Evolutionary conservation across 2,888 invertebrate species (phyloP).

Genomic region (Metellina segmentata): DNA sequence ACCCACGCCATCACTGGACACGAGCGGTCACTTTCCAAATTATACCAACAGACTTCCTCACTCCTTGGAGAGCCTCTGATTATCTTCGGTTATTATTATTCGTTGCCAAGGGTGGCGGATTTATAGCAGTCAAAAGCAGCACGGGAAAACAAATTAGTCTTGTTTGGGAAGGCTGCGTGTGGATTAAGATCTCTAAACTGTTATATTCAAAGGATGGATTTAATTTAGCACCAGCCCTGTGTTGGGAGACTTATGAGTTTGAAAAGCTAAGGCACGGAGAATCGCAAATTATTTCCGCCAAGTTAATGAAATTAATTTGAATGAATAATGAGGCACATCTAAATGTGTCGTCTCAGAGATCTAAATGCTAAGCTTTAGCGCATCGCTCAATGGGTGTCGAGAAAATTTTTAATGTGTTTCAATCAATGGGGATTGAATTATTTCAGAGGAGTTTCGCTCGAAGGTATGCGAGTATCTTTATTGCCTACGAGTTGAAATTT

Average conservation of each 20-base stretch:
- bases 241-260: background rate
- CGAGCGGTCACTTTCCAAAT: slow-evolving; percentile 53
- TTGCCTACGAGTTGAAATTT: background rate
- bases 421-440: background rate
- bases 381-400: background rate
- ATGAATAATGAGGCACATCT: background rate
- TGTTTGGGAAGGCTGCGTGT: slow-evolving; percentile 3
- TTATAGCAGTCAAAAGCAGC: slow-evolving; percentile 14
- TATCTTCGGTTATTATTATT: slow-evolving; percentile 55
- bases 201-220: slow-evolving; percentile 20
- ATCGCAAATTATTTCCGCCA: background rate
- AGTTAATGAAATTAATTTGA: background rate
- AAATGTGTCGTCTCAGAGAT: background rate
- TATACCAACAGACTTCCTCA: slow-evolving; percentile 28
- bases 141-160: slow-evolving; percentile 13
- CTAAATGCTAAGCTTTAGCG: background rate
- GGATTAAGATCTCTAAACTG: slow-evolving; percentile 16
- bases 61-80: slow-evolving; percentile 1
- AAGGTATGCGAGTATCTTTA: background rate
- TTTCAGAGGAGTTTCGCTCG: background rate
- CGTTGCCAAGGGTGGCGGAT: slow-evolving; percentile 16
- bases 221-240: background rate
- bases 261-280: background rate
- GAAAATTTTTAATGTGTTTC: background rate
- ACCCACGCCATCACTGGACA: slow-evolving; percentile 20